phyloP scores from a whole-genome alignment of 2,113 vertebrate species.

The Paramisgurnus dabryanus region DNA sequence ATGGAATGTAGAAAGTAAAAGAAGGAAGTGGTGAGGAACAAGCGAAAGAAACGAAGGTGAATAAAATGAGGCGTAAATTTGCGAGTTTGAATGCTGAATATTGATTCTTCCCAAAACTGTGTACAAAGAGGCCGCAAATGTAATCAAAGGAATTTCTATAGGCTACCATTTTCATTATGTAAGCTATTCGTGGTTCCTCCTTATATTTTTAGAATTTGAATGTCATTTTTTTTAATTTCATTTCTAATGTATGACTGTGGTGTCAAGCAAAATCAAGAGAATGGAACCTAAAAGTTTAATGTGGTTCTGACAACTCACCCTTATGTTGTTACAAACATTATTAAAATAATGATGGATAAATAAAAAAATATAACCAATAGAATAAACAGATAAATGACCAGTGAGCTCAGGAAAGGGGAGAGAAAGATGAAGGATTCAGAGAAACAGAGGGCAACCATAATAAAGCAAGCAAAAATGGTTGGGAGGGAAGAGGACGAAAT shows the following conservation, averaged over 20 bases:
- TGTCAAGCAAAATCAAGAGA: too few relatives aligned
- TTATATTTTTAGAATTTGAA: too few relatives aligned
- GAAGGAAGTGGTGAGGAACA: background rate
- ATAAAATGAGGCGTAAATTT: conserved; percentile 4
- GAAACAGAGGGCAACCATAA: conserved; percentile 70
- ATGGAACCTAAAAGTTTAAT: too few relatives aligned
- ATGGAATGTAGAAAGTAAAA: conserved; percentile 61
- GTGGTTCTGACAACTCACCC: too few relatives aligned
- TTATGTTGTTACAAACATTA: too few relatives aligned
- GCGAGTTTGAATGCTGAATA: background rate
- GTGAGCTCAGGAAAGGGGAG: conserved; percentile 50
- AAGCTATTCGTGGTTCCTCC: too few relatives aligned
- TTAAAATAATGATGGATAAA: too few relatives aligned
- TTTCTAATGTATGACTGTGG: too few relatives aligned
- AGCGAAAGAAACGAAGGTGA: conserved; percentile 12
- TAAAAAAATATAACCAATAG: conserved; percentile 52
- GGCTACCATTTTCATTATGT: background rate
- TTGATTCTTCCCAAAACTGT: background rate
- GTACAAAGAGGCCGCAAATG: conserved; percentile 64
- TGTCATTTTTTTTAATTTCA: too few relatives aligned
- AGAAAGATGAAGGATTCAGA: too few relatives aligned
- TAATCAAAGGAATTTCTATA: conserved; percentile 58
- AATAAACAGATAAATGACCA: conserved; percentile 33
- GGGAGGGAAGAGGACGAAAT: conserved; percentile 65
- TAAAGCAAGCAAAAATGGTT: conserved; percentile 55